These are phyloP conservation scores for Potorous gilbertii DNA, from an alignment of 2,797 vertebrate genomes.

Conservation along the genomic window DNA sequence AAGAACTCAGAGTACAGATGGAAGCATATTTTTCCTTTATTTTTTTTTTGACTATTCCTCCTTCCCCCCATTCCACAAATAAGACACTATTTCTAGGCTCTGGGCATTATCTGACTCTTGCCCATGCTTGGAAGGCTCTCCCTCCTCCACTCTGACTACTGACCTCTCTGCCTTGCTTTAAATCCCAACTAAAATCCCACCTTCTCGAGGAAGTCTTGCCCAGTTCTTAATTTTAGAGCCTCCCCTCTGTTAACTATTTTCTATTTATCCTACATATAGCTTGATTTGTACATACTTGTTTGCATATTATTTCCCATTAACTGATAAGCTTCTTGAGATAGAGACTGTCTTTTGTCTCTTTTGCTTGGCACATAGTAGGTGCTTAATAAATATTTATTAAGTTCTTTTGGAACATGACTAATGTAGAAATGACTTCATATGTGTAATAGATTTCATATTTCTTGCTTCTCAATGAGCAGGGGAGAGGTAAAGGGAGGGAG, in stretches of 20 bases:
- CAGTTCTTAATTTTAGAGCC: not conserved
- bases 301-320: not conserved
- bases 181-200: not conserved
- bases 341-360: not conserved
- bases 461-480: not conserved
- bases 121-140: not conserved
- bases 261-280: not conserved
- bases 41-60: not conserved
- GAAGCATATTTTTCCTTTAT: not conserved
- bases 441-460: not conserved
- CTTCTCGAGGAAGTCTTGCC: not conserved
- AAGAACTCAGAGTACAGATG: not conserved
- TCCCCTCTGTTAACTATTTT: not conserved
- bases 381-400: not conserved
- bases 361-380: not conserved
- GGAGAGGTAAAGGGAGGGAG: not conserved
- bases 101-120: not conserved
- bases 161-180: not conserved
- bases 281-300: not conserved
- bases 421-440: not conserved
- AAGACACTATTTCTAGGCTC: not conserved
- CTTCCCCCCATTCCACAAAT: not conserved
- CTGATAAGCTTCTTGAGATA: not conserved
- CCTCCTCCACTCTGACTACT: not conserved
- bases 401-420: not conserved